Percentiles rank a stretch among this genome's conserved stretches.
phyloP scores from a whole-genome alignment of 2,797 vertebrate species.

The Halcyon leucocephala region DNA sequence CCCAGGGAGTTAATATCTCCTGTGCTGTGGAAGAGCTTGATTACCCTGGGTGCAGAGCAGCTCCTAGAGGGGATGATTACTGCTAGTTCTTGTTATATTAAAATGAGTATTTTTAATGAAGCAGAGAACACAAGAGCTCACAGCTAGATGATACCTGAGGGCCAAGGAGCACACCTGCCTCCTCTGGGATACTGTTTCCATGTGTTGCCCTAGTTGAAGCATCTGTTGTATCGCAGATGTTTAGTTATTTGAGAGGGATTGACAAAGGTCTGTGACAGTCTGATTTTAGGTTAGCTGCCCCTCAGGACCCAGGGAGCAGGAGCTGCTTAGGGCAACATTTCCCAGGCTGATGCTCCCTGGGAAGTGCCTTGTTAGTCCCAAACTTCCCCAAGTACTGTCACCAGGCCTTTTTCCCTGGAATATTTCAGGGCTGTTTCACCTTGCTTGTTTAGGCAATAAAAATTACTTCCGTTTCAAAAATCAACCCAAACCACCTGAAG shows the following conservation, averaged over 20 bases:
- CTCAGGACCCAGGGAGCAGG: background rate
- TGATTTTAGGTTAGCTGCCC: background rate
- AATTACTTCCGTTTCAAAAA: background rate
- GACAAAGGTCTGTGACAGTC: background rate
- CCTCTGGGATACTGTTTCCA: background rate
- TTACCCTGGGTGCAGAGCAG: background rate
- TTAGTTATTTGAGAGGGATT: background rate
- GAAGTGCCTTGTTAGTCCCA: background rate
- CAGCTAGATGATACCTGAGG: background rate
- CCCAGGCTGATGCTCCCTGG: background rate
- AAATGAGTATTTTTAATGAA: background rate
- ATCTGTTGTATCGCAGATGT: background rate
- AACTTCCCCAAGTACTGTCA: background rate
- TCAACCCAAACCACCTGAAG: background rate
- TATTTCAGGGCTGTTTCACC: background rate
- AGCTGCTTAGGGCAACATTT: background rate
- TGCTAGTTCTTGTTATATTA: background rate
- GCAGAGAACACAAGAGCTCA: background rate
- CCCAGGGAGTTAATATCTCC: fast-evolving
- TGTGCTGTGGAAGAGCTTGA: background rate
- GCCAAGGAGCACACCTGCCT: background rate
- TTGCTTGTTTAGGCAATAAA: background rate
- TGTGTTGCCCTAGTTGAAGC: background rate
- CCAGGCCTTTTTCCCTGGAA: background rate
- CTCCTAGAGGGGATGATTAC: background rate